A percentile compares a stretch with the other conserved stretches of the same genome.
phyloP scores from a whole-genome alignment of 2,797 vertebrate species.

The Lycodopsis pacificus region DNA sequence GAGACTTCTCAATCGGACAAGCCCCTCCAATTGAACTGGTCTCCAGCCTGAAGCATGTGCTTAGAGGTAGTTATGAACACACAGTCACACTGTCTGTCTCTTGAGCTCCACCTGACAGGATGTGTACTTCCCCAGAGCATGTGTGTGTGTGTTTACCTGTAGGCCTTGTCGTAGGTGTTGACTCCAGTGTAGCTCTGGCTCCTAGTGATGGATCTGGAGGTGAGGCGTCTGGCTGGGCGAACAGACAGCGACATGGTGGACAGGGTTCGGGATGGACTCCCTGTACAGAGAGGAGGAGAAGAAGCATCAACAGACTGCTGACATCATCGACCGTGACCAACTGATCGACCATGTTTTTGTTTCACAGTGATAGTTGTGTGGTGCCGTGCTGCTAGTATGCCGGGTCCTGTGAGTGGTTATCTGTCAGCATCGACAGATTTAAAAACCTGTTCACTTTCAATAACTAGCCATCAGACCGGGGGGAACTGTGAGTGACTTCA shows the following conservation, averaged over 20 bases:
- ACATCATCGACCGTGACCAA: neutral
- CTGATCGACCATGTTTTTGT: neutral
- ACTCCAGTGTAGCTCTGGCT: slow-evolving; percentile 97
- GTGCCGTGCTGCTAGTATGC: no score
- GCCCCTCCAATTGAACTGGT: no score
- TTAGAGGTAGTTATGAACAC: neutral
- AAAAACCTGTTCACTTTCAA: no score
- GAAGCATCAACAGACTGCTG: slow-evolving; percentile 1
- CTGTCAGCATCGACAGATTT: no score
- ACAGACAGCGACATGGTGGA: slow-evolving; percentile 97
- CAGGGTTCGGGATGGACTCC: slow-evolving; percentile 90
- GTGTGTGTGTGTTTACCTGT: slow-evolving; percentile 83
- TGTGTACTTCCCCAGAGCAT: neutral
- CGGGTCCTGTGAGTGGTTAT: no score
- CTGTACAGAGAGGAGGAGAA: slow-evolving; percentile 71
- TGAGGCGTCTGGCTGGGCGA: slow-evolving; percentile 88
- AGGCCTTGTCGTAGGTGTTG: slow-evolving; percentile 91
- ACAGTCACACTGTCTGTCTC: slow-evolving; percentile 1
- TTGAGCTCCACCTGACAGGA: slow-evolving; percentile 6
- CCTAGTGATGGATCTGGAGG: slow-evolving; percentile 92
- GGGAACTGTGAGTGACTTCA: no score
- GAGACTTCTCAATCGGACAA: no score
- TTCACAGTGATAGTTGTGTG: neutral
- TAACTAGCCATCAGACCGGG: no score
- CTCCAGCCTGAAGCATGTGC: no score